These are phyloP conservation scores for Eubucco bourcierii DNA, from an alignment of 2,113 vertebrate species.

Conservation along the genomic window DNA sequence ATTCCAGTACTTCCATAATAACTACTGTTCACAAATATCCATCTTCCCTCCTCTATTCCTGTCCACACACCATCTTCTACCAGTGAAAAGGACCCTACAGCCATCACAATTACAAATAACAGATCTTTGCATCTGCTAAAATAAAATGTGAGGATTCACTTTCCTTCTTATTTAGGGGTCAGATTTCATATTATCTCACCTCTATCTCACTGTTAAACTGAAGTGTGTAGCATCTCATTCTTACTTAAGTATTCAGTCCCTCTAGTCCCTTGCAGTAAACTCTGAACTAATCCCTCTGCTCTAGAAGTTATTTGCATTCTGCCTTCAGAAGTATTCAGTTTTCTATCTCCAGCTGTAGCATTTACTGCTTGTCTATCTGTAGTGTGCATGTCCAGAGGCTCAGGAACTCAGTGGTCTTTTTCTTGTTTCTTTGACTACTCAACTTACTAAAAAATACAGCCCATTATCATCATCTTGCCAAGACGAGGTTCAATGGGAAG, in stretches of 20 bases:
- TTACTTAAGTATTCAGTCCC: not conserved
- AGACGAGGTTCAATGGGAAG: conserved; percentile 94
- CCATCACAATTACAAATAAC: not conserved
- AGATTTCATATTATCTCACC: not conserved
- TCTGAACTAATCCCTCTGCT: not conserved
- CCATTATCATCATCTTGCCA: conserved; percentile 99
- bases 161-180: not conserved
- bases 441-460: conserved; percentile 94
- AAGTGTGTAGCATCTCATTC: not conserved
- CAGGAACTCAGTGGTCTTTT: not conserved
- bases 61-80: not conserved
- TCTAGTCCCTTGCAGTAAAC: not conserved
- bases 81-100: not conserved
- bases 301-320: not conserved
- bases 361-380: not conserved
- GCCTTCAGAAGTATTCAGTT: not conserved
- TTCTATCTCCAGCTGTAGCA: not conserved
- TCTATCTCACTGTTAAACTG: not conserved
- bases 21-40: not conserved
- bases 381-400: not conserved
- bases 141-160: not conserved
- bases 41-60: not conserved
- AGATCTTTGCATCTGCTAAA: not conserved
- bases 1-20: not conserved
- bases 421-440: not conserved